Evolutionary conservation across 2,797 vertebrate genomes (phyloP).

Genomic region (Synaphobranchus kaupii): DNA sequence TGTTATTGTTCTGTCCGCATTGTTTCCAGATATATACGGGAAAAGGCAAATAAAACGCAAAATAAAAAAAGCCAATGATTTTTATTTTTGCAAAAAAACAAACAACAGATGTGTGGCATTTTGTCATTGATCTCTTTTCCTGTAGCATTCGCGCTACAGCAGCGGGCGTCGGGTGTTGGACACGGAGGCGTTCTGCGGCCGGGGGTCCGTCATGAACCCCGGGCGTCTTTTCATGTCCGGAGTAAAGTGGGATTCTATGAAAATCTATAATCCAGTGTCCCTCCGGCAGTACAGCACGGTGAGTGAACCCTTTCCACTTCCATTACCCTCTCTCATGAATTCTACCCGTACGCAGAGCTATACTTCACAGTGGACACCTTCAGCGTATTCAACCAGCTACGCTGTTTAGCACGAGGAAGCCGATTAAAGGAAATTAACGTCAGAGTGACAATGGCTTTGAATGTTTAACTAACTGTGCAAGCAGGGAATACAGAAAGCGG

Average conservation of each 20-base stretch:
- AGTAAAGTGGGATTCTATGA: conserved; percentile 58
- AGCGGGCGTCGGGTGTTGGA: conserved; percentile 62
- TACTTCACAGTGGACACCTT: background rate
- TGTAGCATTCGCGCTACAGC: background rate
- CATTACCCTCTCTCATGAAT: background rate
- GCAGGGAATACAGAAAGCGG: too few relatives aligned
- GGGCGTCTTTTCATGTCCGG: conserved; percentile 64
- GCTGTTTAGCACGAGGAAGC: background rate
- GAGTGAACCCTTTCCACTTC: conserved; percentile 37
- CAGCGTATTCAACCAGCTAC: background rate
- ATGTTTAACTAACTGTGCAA: background rate
- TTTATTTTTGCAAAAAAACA: background rate
- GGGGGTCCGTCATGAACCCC: conserved; percentile 76
- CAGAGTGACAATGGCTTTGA: background rate
- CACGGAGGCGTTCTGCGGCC: conserved; percentile 77
- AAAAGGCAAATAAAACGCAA: background rate
- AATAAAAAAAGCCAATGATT: background rate
- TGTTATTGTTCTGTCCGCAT: background rate
- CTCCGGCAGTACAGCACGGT: conserved; percentile 72
- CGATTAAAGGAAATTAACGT: background rate
- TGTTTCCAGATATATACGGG: background rate
- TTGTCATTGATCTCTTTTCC: background rate
- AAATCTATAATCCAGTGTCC: conserved; percentile 65
- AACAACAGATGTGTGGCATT: background rate
- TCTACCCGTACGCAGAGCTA: background rate